phyloP scores from a whole-genome alignment of 2,888 invertebrate genomes.

The Drosophila acutilabella region DNA sequence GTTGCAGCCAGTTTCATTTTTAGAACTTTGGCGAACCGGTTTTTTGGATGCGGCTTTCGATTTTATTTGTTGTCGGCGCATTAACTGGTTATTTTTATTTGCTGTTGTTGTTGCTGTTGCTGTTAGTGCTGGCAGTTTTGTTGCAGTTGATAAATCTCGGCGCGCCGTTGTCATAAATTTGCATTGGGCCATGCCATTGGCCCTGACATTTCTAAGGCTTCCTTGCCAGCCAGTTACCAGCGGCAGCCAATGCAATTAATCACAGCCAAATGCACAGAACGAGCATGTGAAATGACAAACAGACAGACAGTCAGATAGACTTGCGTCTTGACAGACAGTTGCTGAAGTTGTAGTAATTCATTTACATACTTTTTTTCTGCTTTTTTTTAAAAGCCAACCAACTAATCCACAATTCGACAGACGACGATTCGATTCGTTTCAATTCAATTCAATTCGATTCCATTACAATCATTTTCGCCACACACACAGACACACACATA shows the following conservation, averaged over 20 bases:
- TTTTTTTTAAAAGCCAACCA: constrained; percentile 40
- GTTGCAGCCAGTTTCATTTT: constrained; percentile 77
- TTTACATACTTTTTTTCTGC: constrained; percentile 38
- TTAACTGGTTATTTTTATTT: constrained; percentile 71
- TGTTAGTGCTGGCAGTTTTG: constrained; percentile 51
- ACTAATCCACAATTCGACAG: constrained; percentile 74
- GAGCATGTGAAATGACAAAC: constrained; percentile 76
- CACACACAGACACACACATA: constrained; percentile 31
- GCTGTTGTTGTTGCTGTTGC: constrained; percentile 46
- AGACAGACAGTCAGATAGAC: constrained; percentile 38
- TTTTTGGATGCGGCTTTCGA: constrained; percentile 77
- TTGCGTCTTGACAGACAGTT: constrained; percentile 39
- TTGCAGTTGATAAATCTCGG: constrained; percentile 75
- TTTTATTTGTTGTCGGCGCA: constrained; percentile 78
- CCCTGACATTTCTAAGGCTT: constrained; percentile 81
- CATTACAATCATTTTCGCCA: constrained; percentile 70
- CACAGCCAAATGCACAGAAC: constrained; percentile 80
- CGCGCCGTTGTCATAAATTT: constrained; percentile 76
- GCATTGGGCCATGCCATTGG: constrained; percentile 77
- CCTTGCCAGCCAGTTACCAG: constrained; percentile 61
- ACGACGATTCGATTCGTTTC: constrained; percentile 42
- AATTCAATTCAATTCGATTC: constrained; percentile 44
- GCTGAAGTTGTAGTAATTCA: constrained; percentile 63
- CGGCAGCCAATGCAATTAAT: constrained; percentile 78
- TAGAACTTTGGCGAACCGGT: constrained; percentile 79